These are phyloP conservation scores for Ricordea florida DNA, from an alignment of 92 coral and sea anemone species.

Conservation along the genomic window DNA sequence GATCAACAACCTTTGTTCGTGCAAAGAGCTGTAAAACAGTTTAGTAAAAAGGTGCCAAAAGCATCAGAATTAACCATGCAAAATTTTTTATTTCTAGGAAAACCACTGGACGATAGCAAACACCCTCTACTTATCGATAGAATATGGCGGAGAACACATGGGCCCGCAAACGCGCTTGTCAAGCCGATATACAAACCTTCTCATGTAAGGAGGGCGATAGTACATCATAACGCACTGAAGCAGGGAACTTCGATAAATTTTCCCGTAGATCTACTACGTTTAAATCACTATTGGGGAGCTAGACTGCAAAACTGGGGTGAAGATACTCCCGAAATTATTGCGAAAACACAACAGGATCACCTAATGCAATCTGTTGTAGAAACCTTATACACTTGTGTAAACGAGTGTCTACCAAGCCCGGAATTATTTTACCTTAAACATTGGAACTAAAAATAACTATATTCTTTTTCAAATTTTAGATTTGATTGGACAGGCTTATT, in stretches of 20 bases:
- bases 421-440: too few relatives aligned
- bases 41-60: background rate
- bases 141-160: conserved; percentile 30
- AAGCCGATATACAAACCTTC: conserved; percentile 37
- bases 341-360: conserved; percentile 26
- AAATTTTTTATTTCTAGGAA: conserved; percentile 68
- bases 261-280: background rate
- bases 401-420: too few relatives aligned
- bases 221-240: conserved; percentile 26
- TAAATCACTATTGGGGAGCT: conserved; percentile 72
- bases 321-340: conserved; percentile 41
- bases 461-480: too few relatives aligned
- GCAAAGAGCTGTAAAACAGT: conserved; percentile 9
- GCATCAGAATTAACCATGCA: conserved; percentile 57
- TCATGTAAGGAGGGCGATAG: background rate
- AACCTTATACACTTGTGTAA: too few relatives aligned
- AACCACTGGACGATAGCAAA: conserved; percentile 42
- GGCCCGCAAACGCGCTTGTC: conserved; percentile 24
- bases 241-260: background rate
- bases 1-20: conserved; percentile 33
- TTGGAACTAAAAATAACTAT: too few relatives aligned
- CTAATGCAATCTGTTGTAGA: conserved; percentile 19
- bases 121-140: conserved; percentile 45
- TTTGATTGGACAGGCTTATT: too few relatives aligned
- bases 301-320: conserved; percentile 66